phyloP scores from a whole-genome alignment of 1,140 invertebrate genomes.

The Drosophila eugracilis region DNA sequence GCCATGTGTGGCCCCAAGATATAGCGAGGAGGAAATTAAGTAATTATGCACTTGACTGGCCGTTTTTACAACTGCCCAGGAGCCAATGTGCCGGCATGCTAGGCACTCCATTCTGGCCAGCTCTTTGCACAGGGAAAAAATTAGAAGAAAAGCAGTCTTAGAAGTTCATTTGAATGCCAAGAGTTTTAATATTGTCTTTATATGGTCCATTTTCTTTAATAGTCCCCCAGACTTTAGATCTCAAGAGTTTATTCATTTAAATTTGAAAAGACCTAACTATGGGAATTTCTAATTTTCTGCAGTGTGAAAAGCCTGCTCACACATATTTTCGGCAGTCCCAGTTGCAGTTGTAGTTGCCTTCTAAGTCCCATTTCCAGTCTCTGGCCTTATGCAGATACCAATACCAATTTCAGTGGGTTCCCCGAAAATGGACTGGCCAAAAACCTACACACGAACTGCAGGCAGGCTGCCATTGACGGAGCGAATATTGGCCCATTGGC shows the following conservation, averaged over 20 bases:
- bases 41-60: slow-evolving; percentile 82
- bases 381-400: slow-evolving; percentile 43
- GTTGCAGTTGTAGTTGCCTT: slow-evolving; percentile 22
- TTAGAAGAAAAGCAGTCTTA: background rate
- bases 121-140: slow-evolving; percentile 13
- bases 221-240: too few species aligned
- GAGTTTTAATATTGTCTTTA: too few species aligned
- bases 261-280: too few species aligned
- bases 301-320: slow-evolving; percentile 29
- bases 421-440: slow-evolving; percentile 57
- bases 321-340: slow-evolving; percentile 24
- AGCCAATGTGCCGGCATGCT: slow-evolving; percentile 23
- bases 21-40: slow-evolving; percentile 65
- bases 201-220: too few species aligned
- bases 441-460: slow-evolving; percentile 35
- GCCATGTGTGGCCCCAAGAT: slow-evolving; percentile 39
- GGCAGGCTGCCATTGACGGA: slow-evolving; percentile 49
- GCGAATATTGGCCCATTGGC: slow-evolving; percentile 74
- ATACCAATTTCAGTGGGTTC: slow-evolving; percentile 60
- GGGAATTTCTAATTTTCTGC: background rate
- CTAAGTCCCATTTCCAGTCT: slow-evolving; percentile 32
- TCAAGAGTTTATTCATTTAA: too few species aligned
- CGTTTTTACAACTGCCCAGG: slow-evolving; percentile 52
- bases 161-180: too few species aligned
- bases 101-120: slow-evolving; percentile 61